These are phyloP conservation scores for Cybosia mesomella DNA, from an alignment of 2,888 invertebrate species.

Conservation along the genomic window DNA sequence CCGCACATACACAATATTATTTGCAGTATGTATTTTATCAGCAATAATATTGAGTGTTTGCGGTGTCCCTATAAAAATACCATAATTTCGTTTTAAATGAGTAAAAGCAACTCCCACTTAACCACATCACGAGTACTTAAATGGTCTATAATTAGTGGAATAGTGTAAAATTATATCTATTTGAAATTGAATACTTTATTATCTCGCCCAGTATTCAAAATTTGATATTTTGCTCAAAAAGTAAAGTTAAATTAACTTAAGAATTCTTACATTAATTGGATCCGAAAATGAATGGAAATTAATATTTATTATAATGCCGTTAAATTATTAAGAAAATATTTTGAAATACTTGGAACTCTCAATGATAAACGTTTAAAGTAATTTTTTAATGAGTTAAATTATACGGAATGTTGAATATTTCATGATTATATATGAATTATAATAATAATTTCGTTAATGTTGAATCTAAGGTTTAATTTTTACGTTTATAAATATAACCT, in stretches of 20 bases:
- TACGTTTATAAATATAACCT: too few relatives aligned
- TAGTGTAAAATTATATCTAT: slow-evolving; percentile 5
- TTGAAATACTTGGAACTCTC: background rate
- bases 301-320: slow-evolving; percentile 8
- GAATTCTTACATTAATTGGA: slow-evolving; percentile 26
- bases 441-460: too few relatives aligned
- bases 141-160: background rate
- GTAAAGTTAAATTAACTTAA: slow-evolving; percentile 26
- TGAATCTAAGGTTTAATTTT: too few relatives aligned
- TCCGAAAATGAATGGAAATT: slow-evolving; percentile 17
- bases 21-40: too few relatives aligned
- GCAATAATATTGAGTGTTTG: too few relatives aligned
- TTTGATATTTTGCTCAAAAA: slow-evolving; percentile 35
- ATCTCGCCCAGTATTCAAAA: slow-evolving; percentile 25
- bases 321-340: background rate
- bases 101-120: background rate
- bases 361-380: background rate
- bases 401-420: background rate
- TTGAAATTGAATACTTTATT: slow-evolving; percentile 27
- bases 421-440: background rate
- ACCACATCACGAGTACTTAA: background rate
- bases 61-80: background rate
- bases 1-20: too few relatives aligned
- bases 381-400: background rate
- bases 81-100: background rate